Evolutionary conservation across 2,888 invertebrate species (phyloP).

Genomic region (Octodonta nipae): DNA sequence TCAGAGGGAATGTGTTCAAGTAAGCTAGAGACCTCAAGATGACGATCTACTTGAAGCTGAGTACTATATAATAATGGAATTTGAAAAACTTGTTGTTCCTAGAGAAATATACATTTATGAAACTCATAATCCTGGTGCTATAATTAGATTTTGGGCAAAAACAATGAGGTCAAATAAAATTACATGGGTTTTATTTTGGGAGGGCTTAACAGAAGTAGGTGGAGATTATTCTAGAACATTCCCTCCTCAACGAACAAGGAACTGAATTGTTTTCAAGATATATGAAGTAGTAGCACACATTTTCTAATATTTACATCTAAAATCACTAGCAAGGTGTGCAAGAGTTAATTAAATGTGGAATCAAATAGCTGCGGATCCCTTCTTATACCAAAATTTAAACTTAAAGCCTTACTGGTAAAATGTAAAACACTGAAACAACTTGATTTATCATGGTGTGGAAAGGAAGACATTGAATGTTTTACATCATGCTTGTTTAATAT

Average conservation of each 20-base stretch:
- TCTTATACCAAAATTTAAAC: slow-evolving; percentile 66
- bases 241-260: no score
- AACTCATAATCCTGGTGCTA: slow-evolving; percentile 74
- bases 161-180: no score
- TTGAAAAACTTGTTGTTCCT: slow-evolving; percentile 54
- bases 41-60: slow-evolving; percentile 51
- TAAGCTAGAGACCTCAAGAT: slow-evolving; percentile 64
- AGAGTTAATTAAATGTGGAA: slow-evolving; percentile 62
- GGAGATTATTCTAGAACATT: slow-evolving; percentile 57
- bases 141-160: slow-evolving; percentile 74
- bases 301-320: slow-evolving; percentile 66
- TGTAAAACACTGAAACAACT: slow-evolving; percentile 61
- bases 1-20: slow-evolving; percentile 55
- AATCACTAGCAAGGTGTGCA: slow-evolving; percentile 62
- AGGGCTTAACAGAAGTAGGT: slow-evolving; percentile 49
- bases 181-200: slow-evolving; percentile 75
- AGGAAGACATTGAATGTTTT: slow-evolving; percentile 34
- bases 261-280: no score
- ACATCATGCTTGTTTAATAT: slow-evolving; percentile 38
- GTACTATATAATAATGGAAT: slow-evolving; percentile 56
- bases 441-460: slow-evolving; percentile 85
- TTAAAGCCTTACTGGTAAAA: slow-evolving; percentile 48
- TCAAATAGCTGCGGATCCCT: slow-evolving; percentile 57
- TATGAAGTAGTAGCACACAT: slow-evolving; percentile 72
- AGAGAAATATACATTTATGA: slow-evolving; percentile 63